Percentiles rank a stretch among this genome's conserved stretches.
These are phyloP conservation scores for Columbina picui DNA, from an alignment of 2,113 vertebrate genomes.

Conservation along the genomic window DNA sequence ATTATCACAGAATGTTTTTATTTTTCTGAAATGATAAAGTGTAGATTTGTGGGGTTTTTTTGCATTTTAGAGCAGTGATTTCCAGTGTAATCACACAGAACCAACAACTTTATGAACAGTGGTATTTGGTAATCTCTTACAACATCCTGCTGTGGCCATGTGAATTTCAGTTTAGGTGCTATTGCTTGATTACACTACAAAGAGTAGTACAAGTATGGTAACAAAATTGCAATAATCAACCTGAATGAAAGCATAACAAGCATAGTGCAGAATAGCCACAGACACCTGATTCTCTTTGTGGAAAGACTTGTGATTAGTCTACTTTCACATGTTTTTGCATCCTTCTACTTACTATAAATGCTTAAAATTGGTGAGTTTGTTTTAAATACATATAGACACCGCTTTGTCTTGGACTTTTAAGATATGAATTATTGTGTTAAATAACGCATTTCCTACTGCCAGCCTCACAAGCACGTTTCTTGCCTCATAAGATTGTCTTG, in stretches of 20 bases:
- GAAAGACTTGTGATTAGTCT: background rate
- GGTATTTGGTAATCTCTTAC: background rate
- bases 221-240: background rate
- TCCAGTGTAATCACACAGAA: background rate
- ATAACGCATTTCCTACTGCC: background rate
- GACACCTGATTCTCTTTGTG: background rate
- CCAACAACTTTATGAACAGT: background rate
- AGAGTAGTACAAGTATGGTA: background rate
- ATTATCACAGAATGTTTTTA: background rate
- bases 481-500: background rate
- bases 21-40: slow-evolving; percentile 21
- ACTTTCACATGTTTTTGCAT: background rate
- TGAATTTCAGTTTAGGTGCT: background rate
- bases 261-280: background rate
- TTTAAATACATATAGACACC: background rate
- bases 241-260: background rate
- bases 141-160: background rate
- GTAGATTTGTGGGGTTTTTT: background rate
- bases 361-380: background rate
- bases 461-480: background rate
- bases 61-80: background rate
- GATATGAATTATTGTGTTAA: background rate
- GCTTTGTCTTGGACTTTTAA: background rate
- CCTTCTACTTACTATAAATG: background rate
- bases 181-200: background rate